Percentiles rank a stretch among this genome's conserved stretches.
These are phyloP conservation scores for Colostygia pectinataria DNA, from an alignment of 2,888 invertebrate genomes.

Conservation along the genomic window DNA sequence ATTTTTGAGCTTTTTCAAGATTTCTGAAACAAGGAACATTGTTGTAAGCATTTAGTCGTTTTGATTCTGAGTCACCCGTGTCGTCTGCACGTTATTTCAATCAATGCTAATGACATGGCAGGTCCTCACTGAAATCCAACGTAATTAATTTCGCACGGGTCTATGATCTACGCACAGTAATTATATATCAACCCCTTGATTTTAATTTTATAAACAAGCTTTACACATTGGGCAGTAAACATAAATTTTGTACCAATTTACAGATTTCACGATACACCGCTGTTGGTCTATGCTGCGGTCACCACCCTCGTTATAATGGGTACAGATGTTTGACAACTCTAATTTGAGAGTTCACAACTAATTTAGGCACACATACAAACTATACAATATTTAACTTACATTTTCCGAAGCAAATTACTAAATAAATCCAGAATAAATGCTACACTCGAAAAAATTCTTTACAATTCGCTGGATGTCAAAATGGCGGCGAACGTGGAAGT, in stretches of 20 bases:
- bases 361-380: constrained; percentile 2
- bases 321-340: constrained; percentile 28
- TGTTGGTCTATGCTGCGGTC: constrained; percentile 80
- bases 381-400: constrained; percentile 62
- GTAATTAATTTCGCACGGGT: constrained; percentile 38
- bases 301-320: constrained; percentile 70
- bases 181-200: background rate
- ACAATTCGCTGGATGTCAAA: constrained; percentile 90
- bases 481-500: constrained; percentile 91
- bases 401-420: constrained; percentile 79
- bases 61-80: constrained; percentile 74
- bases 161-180: constrained; percentile 3
- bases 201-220: constrained; percentile 9
- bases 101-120: constrained; percentile 83
- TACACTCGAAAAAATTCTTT: constrained; percentile 87
- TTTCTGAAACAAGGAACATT: constrained; percentile 73
- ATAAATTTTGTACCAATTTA: constrained; percentile 23
- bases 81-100: constrained; percentile 68
- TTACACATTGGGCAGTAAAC: constrained; percentile 15
- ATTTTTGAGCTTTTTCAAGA: constrained; percentile 86
- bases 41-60: constrained; percentile 46
- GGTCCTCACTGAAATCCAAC: constrained; percentile 56
- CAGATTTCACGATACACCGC: constrained; percentile 71
- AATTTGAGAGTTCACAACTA: constrained; percentile 1
- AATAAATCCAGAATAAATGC: constrained; percentile 85